Conservation (phyloP, 35 echinoderm and acorn worm species). For the Apostichopus japonicus region DNA sequence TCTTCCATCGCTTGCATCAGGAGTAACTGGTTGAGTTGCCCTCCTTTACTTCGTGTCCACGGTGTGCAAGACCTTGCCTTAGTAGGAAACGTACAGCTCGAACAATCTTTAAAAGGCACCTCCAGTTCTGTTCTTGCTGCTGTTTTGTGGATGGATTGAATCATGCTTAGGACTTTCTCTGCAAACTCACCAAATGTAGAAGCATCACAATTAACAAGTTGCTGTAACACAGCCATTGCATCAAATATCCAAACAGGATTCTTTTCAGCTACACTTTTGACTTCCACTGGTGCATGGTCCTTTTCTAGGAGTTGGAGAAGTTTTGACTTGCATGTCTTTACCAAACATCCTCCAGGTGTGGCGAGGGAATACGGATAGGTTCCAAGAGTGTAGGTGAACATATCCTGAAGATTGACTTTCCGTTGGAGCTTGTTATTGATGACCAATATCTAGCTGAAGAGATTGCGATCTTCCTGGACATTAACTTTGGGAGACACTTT, state of each 20-base stretch:
- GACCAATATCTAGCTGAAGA: neutral
- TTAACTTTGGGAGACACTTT: neutral
- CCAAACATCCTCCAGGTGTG: conserved; percentile 32
- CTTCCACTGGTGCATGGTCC: conserved; percentile 16
- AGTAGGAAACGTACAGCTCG: conserved; percentile 11
- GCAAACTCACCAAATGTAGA: conserved; percentile 52
- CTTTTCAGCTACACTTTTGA: neutral
- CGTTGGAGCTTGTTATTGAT: conserved; percentile 29
- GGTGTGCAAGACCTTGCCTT: too few species aligned
- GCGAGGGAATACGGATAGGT: conserved; percentile 50
- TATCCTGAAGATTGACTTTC: conserved; percentile 39
- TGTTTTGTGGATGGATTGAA: too few species aligned
- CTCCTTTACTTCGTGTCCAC: too few species aligned
- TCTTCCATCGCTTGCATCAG: too few species aligned
- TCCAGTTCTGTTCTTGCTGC: too few species aligned
- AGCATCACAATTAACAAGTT: conserved; percentile 39
- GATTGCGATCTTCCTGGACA: neutral
- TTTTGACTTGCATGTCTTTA: conserved; percentile 60
- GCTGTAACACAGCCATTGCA: conserved; percentile 64
- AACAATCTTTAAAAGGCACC: too few species aligned
- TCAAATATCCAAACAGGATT: conserved; percentile 38
- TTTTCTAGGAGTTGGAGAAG: too few species aligned
- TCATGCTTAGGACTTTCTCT: conserved; percentile 3
- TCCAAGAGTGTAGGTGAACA: conserved; percentile 60
- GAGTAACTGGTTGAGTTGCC: too few species aligned